A percentile compares a stretch with the other conserved stretches of the same genome.
Evolutionary conservation across 2,888 invertebrate genomes (phyloP).

Genomic region (Tiliacea aurago): DNA sequence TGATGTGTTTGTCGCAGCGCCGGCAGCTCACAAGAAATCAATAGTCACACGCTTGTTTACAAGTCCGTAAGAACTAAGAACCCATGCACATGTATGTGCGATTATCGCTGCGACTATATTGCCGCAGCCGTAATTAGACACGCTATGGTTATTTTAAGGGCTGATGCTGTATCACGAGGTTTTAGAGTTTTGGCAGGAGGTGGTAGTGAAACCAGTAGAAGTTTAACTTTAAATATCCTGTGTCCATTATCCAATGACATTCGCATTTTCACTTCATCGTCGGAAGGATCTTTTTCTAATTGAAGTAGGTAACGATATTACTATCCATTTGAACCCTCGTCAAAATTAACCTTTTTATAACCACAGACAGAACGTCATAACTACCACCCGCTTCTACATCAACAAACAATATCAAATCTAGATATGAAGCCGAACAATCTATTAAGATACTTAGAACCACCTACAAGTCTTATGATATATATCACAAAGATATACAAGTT

Average conservation of each 20-base stretch:
- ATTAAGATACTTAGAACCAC: slow-evolving; percentile 14
- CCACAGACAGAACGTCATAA: slow-evolving; percentile 17
- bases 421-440: slow-evolving; percentile 7
- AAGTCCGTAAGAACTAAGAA: slow-evolving; percentile 51
- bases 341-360: slow-evolving; percentile 1
- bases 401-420: slow-evolving; percentile 19
- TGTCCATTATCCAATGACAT: neutral
- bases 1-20: slow-evolving; percentile 55
- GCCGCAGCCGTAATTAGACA: slow-evolving; percentile 53
- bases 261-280: neutral
- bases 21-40: slow-evolving; percentile 58
- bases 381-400: slow-evolving; percentile 14
- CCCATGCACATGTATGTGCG: slow-evolving; percentile 63
- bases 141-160: slow-evolving; percentile 50
- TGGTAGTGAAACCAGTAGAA: neutral
- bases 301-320: neutral
- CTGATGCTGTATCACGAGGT: neutral
- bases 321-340: neutral
- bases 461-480: neutral
- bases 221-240: too few species aligned
- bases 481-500: neutral
- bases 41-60: slow-evolving; percentile 63
- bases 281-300: neutral
- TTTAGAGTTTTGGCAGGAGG: slow-evolving; percentile 3
- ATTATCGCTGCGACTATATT: slow-evolving; percentile 53